These are phyloP conservation scores for Cataglyphis rosenhaueri DNA, from an alignment of 2,888 invertebrate species.

Conservation along the genomic window DNA sequence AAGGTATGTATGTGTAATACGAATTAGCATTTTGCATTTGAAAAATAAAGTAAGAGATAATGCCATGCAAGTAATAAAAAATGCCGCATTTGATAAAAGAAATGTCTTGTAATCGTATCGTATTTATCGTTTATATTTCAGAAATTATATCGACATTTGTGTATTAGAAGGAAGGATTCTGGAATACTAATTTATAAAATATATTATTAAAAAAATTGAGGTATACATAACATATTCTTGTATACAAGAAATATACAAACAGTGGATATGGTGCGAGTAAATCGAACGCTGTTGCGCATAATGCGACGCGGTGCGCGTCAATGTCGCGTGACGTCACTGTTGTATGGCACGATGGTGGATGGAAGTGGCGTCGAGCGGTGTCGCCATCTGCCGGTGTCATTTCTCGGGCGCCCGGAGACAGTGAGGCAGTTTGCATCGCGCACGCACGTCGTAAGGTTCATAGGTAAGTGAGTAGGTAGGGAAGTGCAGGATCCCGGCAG, in stretches of 20 bases:
- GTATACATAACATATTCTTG: background rate
- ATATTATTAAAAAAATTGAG: background rate
- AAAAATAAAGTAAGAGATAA: background rate
- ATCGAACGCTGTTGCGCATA: conserved; percentile 2
- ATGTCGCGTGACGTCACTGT: conserved; percentile 24
- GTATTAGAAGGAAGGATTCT: background rate
- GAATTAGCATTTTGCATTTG: background rate
- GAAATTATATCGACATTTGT: background rate
- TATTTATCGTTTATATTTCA: background rate
- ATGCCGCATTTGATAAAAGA: background rate
- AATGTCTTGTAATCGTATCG: background rate
- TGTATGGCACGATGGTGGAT: background rate
- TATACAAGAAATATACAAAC: background rate
- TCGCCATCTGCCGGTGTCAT: conserved; percentile 35
- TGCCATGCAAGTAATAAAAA: background rate
- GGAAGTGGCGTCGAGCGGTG: background rate
- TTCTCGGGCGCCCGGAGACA: conserved; percentile 24
- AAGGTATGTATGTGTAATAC: background rate
- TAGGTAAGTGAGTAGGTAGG: conserved; percentile 51
- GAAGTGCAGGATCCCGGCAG: conserved; percentile 43
- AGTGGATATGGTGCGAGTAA: background rate
- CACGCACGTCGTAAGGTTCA: conserved; percentile 7
- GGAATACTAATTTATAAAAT: background rate
- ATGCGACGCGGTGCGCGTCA: background rate
- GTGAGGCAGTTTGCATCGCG: conserved; percentile 36